phyloP scores from a whole-genome alignment of 92 coral and sea anemone species.

The Parazoanthus swiftii region DNA sequence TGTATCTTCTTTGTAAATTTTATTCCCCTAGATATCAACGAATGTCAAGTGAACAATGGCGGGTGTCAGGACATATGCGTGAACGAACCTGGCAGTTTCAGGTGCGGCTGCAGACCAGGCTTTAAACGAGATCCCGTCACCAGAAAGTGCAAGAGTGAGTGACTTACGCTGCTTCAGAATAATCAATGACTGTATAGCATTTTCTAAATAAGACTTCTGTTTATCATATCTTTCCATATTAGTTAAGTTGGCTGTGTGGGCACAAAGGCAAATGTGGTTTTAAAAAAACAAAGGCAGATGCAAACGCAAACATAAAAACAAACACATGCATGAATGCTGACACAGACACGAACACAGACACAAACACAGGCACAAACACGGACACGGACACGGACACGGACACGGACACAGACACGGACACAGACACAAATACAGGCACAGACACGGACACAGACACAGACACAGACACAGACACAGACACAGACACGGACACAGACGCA shows the following conservation, averaged over 20 bases:
- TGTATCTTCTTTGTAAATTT: not conserved
- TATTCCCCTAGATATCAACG: conserved; percentile 65
- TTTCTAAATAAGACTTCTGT: not conserved
- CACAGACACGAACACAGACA: no score
- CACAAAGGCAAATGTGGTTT: not conserved
- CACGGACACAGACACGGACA: no score
- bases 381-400: no score
- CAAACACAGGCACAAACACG: no score
- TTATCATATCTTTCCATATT: not conserved
- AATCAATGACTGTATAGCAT: not conserved
- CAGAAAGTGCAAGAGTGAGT: conserved; percentile 82
- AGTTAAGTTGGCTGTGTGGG: not conserved
- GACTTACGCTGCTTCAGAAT: not conserved
- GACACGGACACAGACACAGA: no score
- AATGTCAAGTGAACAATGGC: conserved; percentile 80
- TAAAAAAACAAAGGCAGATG: no score
- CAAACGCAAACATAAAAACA: no score
- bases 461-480: no score
- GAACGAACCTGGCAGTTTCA: conserved; percentile 75
- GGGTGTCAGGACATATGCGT: conserved; percentile 77
- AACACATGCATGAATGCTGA: no score
- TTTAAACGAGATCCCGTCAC: conserved; percentile 57
- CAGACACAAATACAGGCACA: no score
- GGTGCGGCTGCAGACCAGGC: conserved; percentile 79
- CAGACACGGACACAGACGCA: no score